Percentiles rank a stretch among this genome's conserved stretches.
Conservation (phyloP, 1,140 invertebrate species). For the Drosophila insularis region DNA sequence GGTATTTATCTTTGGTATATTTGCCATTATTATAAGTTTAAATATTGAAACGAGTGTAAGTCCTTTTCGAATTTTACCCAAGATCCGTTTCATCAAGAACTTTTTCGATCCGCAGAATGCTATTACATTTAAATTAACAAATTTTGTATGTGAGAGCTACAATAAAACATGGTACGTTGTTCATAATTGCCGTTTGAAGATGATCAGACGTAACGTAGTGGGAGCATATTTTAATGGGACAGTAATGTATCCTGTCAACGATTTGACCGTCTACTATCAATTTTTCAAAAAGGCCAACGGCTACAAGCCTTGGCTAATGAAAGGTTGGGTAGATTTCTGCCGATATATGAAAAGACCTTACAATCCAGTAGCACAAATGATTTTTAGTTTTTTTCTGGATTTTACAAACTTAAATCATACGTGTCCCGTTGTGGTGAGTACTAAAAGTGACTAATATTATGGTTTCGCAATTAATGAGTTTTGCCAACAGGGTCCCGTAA, state of each 20-base stretch:
- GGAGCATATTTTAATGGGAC: neutral
- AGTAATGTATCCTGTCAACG: neutral
- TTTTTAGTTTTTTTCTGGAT: neutral
- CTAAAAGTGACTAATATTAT: neutral
- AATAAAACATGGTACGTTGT: neutral
- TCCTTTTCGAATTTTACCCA: too few relatives aligned
- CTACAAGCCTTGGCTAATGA: neutral
- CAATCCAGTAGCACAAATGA: neutral
- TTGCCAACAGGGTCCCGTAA: too few relatives aligned
- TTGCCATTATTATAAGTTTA: too few relatives aligned
- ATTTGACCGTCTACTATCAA: neutral
- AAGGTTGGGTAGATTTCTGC: neutral
- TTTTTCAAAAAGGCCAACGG: neutral
- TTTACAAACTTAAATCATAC: slow-evolving; percentile 11
- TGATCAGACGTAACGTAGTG: neutral
- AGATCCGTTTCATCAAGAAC: too few relatives aligned
- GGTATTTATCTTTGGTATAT: too few relatives aligned
- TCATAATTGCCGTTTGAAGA: neutral
- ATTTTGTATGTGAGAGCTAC: neutral
- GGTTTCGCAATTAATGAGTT: too few relatives aligned
- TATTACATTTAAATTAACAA: neutral
- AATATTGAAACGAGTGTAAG: too few relatives aligned
- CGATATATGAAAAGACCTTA: neutral
- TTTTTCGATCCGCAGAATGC: neutral
- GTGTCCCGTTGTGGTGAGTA: neutral